phyloP scores from a whole-genome alignment of 2,113 vertebrate species.

The Falcunculus frontatus region DNA sequence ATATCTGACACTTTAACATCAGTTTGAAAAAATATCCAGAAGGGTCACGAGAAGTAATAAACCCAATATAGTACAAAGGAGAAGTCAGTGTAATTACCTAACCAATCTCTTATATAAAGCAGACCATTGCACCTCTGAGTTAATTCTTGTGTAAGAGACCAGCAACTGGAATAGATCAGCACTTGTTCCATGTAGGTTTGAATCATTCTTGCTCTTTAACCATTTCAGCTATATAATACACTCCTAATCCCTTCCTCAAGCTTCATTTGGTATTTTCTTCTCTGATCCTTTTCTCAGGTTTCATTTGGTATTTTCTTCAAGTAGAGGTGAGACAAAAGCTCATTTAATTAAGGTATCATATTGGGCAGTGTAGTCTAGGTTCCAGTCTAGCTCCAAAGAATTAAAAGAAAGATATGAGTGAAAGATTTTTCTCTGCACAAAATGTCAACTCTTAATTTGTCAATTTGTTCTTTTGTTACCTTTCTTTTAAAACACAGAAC shows the following conservation, averaged over 20 bases:
- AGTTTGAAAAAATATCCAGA: background rate
- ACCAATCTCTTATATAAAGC: background rate
- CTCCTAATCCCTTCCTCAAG: background rate
- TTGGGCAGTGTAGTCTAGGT: background rate
- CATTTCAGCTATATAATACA: background rate
- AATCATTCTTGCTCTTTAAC: background rate
- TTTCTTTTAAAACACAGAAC: background rate
- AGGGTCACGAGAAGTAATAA: background rate
- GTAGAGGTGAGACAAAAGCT: background rate
- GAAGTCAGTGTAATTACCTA: background rate
- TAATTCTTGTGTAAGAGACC: background rate
- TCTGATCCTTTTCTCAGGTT: background rate
- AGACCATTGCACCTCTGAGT: background rate
- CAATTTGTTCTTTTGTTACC: background rate
- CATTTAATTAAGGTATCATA: background rate
- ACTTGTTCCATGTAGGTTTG: background rate
- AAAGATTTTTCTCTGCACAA: background rate
- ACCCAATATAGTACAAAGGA: background rate
- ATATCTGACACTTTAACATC: background rate
- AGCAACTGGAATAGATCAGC: background rate
- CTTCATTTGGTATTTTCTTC: background rate
- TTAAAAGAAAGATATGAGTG: background rate
- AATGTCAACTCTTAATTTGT: background rate
- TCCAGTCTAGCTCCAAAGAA: background rate
- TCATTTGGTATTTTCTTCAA: background rate